Evolutionary conservation across 2,888 invertebrate genomes (phyloP).

Genomic region (Tipula unca): DNA sequence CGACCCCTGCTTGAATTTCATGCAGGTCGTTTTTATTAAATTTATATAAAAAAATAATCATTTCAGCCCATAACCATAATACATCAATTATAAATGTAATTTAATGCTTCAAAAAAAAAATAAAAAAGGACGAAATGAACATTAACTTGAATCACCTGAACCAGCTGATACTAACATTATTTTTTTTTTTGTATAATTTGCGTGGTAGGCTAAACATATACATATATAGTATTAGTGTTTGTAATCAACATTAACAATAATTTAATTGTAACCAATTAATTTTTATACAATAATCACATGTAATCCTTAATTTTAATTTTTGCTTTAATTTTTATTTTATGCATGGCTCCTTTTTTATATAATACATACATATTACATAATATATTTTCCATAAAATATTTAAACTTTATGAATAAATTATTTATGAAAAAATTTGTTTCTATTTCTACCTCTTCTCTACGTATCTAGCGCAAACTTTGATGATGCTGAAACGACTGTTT

Average conservation of each 20-base stretch:
- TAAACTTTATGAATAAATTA: not conserved
- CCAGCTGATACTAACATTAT: not conserved
- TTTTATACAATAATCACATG: not conserved
- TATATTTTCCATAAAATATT: not conserved
- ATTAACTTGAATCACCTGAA: not conserved
- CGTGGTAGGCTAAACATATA: not conserved
- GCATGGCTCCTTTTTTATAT: not conserved
- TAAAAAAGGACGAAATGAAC: not conserved
- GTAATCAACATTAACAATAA: not conserved
- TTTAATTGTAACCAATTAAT: not conserved
- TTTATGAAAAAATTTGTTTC: not conserved
- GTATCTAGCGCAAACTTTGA: not conserved
- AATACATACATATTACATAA: not conserved
- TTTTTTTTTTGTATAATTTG: not conserved
- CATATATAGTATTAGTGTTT: not conserved
- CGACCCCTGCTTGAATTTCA: not conserved
- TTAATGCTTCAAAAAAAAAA: not conserved
- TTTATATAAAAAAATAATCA: not conserved
- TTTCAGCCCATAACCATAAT: not conserved
- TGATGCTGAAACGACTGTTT: constrained; percentile 8
- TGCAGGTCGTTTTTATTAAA: not conserved
- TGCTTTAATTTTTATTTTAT: not conserved
- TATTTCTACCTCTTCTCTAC: not conserved
- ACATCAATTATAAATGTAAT: not conserved
- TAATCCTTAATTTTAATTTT: not conserved